Evolutionary conservation across 2,797 vertebrate species (phyloP), one percentile per base, ranked within the genome.

Genomic region (Benthosema pterotum): DNA sequence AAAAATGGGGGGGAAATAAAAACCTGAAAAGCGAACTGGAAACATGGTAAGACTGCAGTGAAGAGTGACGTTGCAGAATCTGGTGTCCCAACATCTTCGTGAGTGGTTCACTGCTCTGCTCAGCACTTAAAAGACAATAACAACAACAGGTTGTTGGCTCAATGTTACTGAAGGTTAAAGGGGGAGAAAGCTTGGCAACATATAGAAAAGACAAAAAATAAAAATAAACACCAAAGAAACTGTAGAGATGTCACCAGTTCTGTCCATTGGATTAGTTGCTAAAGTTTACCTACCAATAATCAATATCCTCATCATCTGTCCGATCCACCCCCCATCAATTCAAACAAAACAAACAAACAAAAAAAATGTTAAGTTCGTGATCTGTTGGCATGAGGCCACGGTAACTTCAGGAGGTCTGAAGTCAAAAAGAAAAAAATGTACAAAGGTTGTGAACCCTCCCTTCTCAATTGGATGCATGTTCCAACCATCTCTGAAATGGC

Each of bases 311-410:
- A 64, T 42, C 22, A 49, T 43, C 52, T 38, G 22, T 52, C 47
- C 57, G 65, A 65, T 67, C 1, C 7, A 38, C 32, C 32, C 9
- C 45, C 63, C 60, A 25, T 64, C 19, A 57, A 59, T 61, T 85
- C 68, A 72, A 78, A 78, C 42, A 59, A 65, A 75, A 78, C 42
- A 58, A 83, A 70, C 60, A 1, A 51, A 60, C 57, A 25, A 61
- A 90, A 38, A 38, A 32, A 6, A 32, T 32, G 32, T 38, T 38
- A 38, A 11, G 87, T 88, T 87, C 84, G 82, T 89, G 89, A 94
- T 90, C 78, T 90, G 79, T 82, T 90, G 93, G 92, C 79, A 64
- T 86, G 82, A 87, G 32, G 84, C 81, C 53, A 32, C 28, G 43
- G 13, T 45, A 59, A 72, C 59, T 45, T 28, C 54, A 60, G 56